A percentile compares a stretch with the other conserved stretches of the same genome.
phyloP scores from a whole-genome alignment of 2,888 invertebrate genomes.

The Cephus pulcher region DNA sequence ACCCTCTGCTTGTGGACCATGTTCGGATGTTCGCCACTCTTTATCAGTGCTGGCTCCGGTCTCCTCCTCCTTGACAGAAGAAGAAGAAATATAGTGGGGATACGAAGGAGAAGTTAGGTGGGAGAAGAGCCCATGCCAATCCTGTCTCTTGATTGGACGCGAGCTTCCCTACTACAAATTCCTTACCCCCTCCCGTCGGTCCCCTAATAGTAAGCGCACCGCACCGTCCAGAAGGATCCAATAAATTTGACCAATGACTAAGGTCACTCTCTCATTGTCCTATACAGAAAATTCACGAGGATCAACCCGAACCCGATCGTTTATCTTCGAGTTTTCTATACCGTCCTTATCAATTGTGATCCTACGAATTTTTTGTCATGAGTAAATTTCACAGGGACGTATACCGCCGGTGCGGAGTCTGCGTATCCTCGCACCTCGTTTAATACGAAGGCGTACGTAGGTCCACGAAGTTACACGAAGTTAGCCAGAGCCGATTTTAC shows the following conservation, averaged over 20 bases:
- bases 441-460: neutral
- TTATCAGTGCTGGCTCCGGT: neutral
- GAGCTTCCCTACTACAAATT: neutral
- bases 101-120: neutral
- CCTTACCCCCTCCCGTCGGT: neutral
- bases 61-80: neutral
- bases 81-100: neutral
- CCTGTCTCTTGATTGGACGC: neutral
- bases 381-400: neutral
- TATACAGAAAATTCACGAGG: neutral
- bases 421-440: neutral
- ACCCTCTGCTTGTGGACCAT: slow-evolving; percentile 2
- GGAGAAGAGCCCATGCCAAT: neutral
- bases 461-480: neutral
- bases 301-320: neutral
- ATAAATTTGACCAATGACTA: neutral
- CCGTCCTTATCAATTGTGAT: neutral
- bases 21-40: slow-evolving; percentile 1
- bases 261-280: neutral
- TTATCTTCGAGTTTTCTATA: neutral
- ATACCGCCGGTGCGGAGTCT: neutral
- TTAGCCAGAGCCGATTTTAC: neutral
- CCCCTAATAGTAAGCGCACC: neutral
- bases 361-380: neutral
- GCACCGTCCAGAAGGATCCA: neutral